Conservation (phyloP, 2,113 vertebrate genomes). For the Erinaceus europaeus region DNA sequence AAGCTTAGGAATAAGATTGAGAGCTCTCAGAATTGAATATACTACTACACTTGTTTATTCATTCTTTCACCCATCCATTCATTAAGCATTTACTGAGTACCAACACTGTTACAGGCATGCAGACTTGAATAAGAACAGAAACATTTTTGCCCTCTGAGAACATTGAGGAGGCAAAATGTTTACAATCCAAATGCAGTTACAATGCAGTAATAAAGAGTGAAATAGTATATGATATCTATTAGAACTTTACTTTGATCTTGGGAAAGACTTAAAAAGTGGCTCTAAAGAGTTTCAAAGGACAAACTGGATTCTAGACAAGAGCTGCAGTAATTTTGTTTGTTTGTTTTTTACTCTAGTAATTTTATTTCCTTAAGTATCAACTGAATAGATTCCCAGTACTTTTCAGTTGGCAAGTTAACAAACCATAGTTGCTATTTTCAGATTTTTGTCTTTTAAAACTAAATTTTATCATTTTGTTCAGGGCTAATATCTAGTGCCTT, state of each 20-base stretch:
- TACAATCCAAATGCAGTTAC: background rate
- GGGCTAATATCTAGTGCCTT: conserved; percentile 19
- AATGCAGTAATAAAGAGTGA: background rate
- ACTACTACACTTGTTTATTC: conserved; percentile 54
- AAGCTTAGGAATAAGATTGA: conserved; percentile 59
- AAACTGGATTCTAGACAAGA: background rate
- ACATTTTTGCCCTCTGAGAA: background rate
- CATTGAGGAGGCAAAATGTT: background rate
- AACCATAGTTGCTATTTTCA: background rate
- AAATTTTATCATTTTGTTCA: background rate
- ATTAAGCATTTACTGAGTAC: conserved; percentile 31
- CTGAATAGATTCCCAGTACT: background rate
- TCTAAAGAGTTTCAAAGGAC: background rate
- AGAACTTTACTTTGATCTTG: background rate
- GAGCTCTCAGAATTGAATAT: conserved; percentile 58
- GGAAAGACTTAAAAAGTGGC: background rate
- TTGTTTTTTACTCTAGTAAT: background rate
- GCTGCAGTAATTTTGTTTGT: background rate
- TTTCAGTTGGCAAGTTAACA: background rate
- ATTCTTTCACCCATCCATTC: conserved; percentile 57
- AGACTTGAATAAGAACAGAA: background rate
- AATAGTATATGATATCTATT: background rate
- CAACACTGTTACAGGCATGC: background rate
- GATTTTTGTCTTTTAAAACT: conserved; percentile 27
- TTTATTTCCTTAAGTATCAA: background rate